These are phyloP conservation scores for Achlya flavicornis DNA, from an alignment of 2,888 invertebrate species.

Conservation along the genomic window DNA sequence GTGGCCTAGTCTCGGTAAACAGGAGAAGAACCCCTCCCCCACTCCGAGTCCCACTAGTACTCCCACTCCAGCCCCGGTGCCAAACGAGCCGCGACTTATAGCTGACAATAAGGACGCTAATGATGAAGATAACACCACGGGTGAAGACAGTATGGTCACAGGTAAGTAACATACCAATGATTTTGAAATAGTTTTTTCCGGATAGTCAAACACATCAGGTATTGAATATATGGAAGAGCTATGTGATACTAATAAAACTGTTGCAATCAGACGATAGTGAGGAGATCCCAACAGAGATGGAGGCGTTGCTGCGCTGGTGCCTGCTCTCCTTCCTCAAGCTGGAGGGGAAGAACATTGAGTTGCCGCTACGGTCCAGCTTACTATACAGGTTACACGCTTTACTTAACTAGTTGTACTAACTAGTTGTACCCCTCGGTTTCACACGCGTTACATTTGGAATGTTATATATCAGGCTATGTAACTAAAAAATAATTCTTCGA, in stretches of 20 bases:
- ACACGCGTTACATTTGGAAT: too few species aligned
- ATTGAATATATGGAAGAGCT: too few species aligned
- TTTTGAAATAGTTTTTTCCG: too few species aligned
- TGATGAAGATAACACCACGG: slow-evolving; percentile 15
- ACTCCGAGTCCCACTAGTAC: slow-evolving; percentile 8
- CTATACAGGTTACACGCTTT: slow-evolving; percentile 85
- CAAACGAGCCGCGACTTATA: slow-evolving; percentile 50
- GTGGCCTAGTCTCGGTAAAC: slow-evolving; percentile 64
- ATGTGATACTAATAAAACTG: too few species aligned
- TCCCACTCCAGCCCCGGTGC: slow-evolving; percentile 19
- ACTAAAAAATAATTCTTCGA: too few species aligned
- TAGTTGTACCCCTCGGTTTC: too few species aligned
- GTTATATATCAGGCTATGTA: too few species aligned
- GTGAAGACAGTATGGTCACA: slow-evolving; percentile 35
- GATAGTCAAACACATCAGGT: too few species aligned
- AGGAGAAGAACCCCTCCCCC: slow-evolving; percentile 19
- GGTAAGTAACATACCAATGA: slow-evolving; percentile 27
- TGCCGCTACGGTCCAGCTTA: slow-evolving; percentile 92
- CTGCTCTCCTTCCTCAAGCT: slow-evolving; percentile 91
- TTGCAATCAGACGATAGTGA: slow-evolving; percentile 31
- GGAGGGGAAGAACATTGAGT: slow-evolving; percentile 86
- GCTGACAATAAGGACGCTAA: slow-evolving; percentile 22
- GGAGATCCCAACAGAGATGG: slow-evolving; percentile 84
- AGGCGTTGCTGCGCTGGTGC: slow-evolving; percentile 88
- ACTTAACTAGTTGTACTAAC: too few species aligned